These are phyloP conservation scores for Drosophila pseudotakahashii DNA, from an alignment of 2,888 invertebrate species.

Conservation along the genomic window DNA sequence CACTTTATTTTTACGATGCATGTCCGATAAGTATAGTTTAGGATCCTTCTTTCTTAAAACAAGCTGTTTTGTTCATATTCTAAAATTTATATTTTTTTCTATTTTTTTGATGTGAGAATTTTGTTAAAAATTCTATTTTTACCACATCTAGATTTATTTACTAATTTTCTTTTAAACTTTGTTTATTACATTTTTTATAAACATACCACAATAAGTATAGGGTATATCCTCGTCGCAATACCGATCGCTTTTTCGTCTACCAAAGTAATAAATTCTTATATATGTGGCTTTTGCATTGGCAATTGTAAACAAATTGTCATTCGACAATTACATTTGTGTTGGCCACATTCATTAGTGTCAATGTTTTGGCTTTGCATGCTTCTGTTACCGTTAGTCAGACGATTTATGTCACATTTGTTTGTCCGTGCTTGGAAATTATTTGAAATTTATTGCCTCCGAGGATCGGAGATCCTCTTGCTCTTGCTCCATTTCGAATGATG, in stretches of 20 bases:
- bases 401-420: constrained; percentile 63
- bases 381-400: constrained; percentile 55
- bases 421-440: constrained; percentile 57
- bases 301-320: constrained; percentile 69
- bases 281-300: constrained; percentile 28
- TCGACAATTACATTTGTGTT: constrained; percentile 61
- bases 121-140: no score
- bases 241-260: no score
- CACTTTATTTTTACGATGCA: no score
- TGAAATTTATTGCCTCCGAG: constrained; percentile 69
- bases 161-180: no score
- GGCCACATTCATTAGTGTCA: constrained; percentile 67
- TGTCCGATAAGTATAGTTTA: no score
- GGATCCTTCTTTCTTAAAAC: no score
- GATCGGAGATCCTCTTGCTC: constrained; percentile 61
- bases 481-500: constrained; percentile 71
- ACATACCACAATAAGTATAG: background rate
- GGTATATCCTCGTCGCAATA: constrained; percentile 2
- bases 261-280: constrained; percentile 16
- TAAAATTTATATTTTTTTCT: no score
- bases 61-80: no score
- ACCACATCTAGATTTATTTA: no score
- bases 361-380: constrained; percentile 64
- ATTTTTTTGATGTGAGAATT: no score
- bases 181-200: no score